These are phyloP conservation scores for Amphiduros pacificus DNA, from an alignment of 2,888 invertebrate genomes.

Conservation along the genomic window DNA sequence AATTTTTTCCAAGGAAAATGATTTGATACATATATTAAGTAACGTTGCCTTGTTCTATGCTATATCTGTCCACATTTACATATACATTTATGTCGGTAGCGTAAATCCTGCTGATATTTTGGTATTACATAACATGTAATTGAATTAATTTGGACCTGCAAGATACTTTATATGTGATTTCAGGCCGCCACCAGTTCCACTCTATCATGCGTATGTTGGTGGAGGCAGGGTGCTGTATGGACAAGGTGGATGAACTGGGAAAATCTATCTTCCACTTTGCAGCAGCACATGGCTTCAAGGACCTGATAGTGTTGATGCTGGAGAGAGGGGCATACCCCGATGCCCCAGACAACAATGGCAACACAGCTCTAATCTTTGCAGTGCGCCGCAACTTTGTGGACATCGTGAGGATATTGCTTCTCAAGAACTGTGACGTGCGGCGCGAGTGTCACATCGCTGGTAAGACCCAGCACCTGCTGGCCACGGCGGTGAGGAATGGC, in stretches of 20 bases:
- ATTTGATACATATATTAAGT: too few species aligned
- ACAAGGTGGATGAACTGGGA: not conserved
- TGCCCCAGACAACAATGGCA: constrained; percentile 11
- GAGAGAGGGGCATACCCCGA: constrained; percentile 11
- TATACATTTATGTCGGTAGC: too few species aligned
- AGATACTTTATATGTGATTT: too few species aligned
- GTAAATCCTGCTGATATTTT: too few species aligned
- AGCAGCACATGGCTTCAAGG: constrained; percentile 4
- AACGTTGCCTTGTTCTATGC: too few species aligned
- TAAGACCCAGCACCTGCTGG: constrained; percentile 3
- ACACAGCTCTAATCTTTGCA: constrained; percentile 16
- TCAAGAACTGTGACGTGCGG: constrained; percentile 11
- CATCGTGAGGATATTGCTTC: constrained; percentile 8
- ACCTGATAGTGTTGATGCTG: not conserved
- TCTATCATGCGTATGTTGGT: constrained; percentile 7
- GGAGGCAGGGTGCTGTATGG: constrained; percentile 5
- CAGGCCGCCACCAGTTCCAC: constrained; percentile 12
- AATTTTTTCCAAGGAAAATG: too few species aligned
- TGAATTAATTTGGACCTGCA: too few species aligned
- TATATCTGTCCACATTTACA: too few species aligned
- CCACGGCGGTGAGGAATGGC: constrained; percentile 9
- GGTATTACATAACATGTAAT: too few species aligned
- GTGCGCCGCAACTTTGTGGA: constrained; percentile 10
- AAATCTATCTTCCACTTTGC: constrained; percentile 14
- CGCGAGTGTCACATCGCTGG: constrained; percentile 1